Evolutionary conservation across 2,113 vertebrate genomes (phyloP).

Genomic region (Jaculus jaculus): DNA sequence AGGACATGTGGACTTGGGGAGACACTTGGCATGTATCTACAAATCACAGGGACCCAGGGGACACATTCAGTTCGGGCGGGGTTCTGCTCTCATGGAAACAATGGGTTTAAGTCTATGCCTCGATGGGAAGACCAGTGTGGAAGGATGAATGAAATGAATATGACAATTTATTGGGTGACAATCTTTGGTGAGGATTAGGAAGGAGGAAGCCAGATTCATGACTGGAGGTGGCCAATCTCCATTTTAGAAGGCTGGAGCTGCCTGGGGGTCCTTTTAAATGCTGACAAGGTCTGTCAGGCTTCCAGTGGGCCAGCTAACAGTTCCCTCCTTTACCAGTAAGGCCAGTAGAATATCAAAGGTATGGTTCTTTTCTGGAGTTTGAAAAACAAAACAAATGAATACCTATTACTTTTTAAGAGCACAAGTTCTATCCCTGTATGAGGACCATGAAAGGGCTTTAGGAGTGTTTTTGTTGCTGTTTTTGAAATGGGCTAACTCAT

Average conservation of each 20-base stretch:
- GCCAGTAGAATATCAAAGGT: constrained; percentile 70
- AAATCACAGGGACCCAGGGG: neutral
- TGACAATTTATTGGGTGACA: neutral
- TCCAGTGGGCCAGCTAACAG: neutral
- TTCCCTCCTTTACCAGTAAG: constrained; percentile 38
- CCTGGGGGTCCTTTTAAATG: constrained; percentile 39
- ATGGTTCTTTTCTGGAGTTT: constrained; percentile 37
- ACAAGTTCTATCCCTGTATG: constrained; percentile 15
- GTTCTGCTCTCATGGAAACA: constrained; percentile 8
- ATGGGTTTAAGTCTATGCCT: neutral
- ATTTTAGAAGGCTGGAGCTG: constrained; percentile 59
- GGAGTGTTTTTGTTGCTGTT: constrained; percentile 56
- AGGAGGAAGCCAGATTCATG: constrained; percentile 62
- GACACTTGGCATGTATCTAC: neutral
- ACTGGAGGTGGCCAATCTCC: constrained; percentile 39
- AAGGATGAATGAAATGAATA: neutral
- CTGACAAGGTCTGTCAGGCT: constrained; percentile 55
- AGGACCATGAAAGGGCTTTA: neutral
- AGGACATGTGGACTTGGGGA: neutral
- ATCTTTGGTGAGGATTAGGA: constrained; percentile 36
- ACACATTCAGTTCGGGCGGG: neutral
- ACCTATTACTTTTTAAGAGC: constrained; percentile 51
- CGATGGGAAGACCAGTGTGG: neutral
- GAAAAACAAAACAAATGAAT: constrained; percentile 76
- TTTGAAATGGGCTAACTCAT: constrained; percentile 33